These are phyloP conservation scores for Hoplias malabaricus DNA, from an alignment of 2,113 vertebrate genomes.

Conservation along the genomic window DNA sequence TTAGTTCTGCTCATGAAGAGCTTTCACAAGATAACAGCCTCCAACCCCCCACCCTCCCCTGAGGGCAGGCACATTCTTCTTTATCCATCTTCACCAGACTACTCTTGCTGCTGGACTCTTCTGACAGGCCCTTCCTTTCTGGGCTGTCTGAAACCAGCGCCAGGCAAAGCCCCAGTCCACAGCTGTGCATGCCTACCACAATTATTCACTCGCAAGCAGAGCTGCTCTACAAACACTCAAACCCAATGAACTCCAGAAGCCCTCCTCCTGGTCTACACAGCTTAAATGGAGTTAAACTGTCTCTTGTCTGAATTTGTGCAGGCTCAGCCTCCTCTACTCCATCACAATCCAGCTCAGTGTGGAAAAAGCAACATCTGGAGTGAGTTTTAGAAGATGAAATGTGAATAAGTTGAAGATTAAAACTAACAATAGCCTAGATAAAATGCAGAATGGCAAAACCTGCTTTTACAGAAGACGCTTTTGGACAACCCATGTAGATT, in stretches of 20 bases:
- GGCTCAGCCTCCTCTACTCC: neutral
- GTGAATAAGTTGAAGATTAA: neutral
- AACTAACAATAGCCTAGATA: neutral
- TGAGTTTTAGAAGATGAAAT: neutral
- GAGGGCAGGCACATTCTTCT: constrained; percentile 14
- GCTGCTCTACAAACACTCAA: constrained; percentile 55
- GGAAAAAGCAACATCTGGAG: neutral
- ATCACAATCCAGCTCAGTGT: neutral
- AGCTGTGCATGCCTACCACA: constrained; percentile 52
- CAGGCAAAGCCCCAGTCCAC: constrained; percentile 46
- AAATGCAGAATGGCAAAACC: neutral
- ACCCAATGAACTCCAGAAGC: constrained; percentile 43
- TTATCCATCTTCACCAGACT: constrained; percentile 14
- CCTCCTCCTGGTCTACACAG: neutral
- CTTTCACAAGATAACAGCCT: neutral
- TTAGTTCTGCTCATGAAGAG: neutral
- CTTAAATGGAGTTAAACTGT: neutral
- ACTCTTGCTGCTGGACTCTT: neutral
- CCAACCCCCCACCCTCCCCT: neutral
- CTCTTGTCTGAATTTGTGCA: neutral
- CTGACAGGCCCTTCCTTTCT: constrained; percentile 5
- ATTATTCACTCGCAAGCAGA: constrained; percentile 53
- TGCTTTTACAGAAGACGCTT: neutral
- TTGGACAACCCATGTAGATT: neutral
- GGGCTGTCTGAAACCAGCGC: constrained; percentile 26